Evolutionary conservation across 2,888 invertebrate species (phyloP).

Genomic region (Volucella zonaria): DNA sequence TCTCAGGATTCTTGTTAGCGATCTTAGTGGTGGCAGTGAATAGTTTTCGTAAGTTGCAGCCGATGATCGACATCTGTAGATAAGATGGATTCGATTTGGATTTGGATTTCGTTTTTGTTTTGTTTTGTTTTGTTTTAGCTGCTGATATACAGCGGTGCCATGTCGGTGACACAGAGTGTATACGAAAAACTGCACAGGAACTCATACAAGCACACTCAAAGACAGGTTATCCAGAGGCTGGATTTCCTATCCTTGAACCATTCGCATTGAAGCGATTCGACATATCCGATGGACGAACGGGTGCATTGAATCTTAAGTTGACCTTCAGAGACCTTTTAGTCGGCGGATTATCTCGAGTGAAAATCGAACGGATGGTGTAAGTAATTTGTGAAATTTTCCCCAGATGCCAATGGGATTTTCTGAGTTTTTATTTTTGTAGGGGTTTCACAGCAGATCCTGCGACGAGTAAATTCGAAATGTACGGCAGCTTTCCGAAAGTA

Average conservation of each 20-base stretch:
- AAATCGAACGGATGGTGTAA: constrained; percentile 81
- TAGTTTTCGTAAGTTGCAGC: constrained; percentile 65
- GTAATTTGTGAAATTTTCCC: constrained; percentile 52
- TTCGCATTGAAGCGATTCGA: constrained; percentile 79
- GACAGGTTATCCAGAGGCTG: constrained; percentile 79
- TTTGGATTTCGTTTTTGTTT: neutral
- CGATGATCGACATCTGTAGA: neutral
- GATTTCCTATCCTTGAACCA: constrained; percentile 80
- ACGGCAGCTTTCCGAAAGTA: constrained; percentile 79
- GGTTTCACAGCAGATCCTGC: constrained; percentile 79
- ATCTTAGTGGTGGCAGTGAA: constrained; percentile 32
- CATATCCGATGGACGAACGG: constrained; percentile 79
- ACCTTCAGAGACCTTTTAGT: constrained; percentile 80
- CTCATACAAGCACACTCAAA: constrained; percentile 78
- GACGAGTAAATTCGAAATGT: constrained; percentile 81
- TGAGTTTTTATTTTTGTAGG: constrained; percentile 74
- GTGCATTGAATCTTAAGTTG: constrained; percentile 79
- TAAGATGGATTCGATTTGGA: neutral
- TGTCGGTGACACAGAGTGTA: constrained; percentile 79
- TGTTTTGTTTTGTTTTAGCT: constrained; percentile 74
- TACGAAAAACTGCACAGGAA: constrained; percentile 77
- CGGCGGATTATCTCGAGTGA: constrained; percentile 79
- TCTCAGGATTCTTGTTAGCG: constrained; percentile 34
- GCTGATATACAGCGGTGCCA: constrained; percentile 80
- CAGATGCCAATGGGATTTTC: neutral